These are phyloP conservation scores for Anguilla anguilla DNA, from an alignment of 2,797 vertebrate genomes.

Conservation along the genomic window DNA sequence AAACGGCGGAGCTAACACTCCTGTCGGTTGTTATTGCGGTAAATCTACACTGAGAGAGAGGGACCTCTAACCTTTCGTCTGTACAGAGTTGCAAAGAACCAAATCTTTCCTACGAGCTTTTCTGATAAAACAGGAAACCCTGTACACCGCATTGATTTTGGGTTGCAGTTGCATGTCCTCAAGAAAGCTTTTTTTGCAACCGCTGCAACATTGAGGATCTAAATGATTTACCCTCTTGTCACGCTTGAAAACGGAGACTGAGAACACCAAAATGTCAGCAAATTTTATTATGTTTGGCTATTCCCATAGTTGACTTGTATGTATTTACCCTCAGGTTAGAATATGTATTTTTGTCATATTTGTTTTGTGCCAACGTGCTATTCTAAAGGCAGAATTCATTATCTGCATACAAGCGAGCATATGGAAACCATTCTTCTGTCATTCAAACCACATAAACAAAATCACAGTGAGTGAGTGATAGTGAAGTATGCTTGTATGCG, in stretches of 20 bases:
- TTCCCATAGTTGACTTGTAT: not conserved
- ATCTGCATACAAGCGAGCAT: too few species aligned
- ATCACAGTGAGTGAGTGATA: not conserved
- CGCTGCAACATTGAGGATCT: not conserved
- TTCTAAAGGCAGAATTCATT: too few species aligned
- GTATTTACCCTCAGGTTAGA: too few species aligned
- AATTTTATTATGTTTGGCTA: not conserved
- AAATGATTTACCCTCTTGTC: not conserved
- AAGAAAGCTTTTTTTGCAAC: not conserved
- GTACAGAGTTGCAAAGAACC: not conserved
- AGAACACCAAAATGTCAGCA: not conserved
- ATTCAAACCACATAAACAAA: not conserved
- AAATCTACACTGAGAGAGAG: not conserved
- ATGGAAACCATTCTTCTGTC: not conserved
- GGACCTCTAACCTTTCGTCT: not conserved
- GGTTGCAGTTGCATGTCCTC: not conserved
- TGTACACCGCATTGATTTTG: not conserved
- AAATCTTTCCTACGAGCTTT: not conserved
- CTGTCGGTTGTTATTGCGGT: not conserved
- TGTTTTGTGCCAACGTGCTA: too few species aligned
- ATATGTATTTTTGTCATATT: too few species aligned
- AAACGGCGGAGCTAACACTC: not conserved
- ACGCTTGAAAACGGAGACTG: not conserved
- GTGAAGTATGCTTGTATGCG: too few species aligned
- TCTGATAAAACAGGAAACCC: not conserved